These are phyloP conservation scores for Merluccius polli DNA, from an alignment of 2,797 vertebrate genomes.

Conservation along the genomic window DNA sequence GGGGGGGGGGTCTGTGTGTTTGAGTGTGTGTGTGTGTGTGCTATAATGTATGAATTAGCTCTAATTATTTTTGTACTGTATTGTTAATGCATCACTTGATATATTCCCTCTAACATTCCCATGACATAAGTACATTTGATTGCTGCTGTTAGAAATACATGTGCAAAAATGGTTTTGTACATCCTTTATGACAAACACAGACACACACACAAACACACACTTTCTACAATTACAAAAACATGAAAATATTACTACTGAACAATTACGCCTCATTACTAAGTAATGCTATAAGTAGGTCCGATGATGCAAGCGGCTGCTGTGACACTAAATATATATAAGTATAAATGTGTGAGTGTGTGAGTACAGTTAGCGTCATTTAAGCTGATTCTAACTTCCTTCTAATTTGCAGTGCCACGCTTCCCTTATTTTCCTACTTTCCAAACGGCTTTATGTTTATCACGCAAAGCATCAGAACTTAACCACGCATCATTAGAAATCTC, in stretches of 20 bases:
- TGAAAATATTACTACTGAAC: not conserved
- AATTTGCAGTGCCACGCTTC: not conserved
- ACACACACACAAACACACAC: conserved; percentile 1
- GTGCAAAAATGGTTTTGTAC: too few relatives aligned
- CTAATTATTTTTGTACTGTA: not conserved
- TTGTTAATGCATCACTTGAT: not conserved
- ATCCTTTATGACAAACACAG: not conserved
- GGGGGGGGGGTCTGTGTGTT: not conserved
- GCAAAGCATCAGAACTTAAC: conserved; percentile 3
- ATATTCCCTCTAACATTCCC: not conserved
- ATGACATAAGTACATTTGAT: not conserved
- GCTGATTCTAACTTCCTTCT: not conserved
- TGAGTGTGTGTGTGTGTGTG: too few relatives aligned
- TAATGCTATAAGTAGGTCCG: too few relatives aligned
- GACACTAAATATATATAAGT: not conserved
- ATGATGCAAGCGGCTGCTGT: not conserved
- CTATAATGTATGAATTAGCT: too few relatives aligned
- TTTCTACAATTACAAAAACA: not conserved
- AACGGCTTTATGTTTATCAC: not conserved
- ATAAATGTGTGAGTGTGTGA: not conserved
- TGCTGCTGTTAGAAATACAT: not conserved
- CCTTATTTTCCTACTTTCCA: not conserved
- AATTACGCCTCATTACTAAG: not conserved
- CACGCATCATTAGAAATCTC: conserved; percentile 42
- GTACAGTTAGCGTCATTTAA: too few relatives aligned